Evolutionary conservation across 2,888 invertebrate species (phyloP).

Genomic region (Calameuta pallipes): DNA sequence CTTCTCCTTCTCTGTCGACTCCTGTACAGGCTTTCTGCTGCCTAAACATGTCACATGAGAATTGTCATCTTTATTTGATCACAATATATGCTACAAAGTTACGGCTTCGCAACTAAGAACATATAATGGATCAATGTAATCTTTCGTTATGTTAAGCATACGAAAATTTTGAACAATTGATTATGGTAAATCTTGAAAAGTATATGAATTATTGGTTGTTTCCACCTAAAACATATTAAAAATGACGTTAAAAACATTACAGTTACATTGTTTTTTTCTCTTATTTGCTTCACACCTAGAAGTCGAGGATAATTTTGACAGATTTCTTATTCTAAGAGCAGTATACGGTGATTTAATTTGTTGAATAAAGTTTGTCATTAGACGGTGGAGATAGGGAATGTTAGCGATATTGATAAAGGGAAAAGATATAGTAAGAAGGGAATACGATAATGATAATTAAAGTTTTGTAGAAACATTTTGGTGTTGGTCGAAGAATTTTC

Average conservation of each 20-base stretch:
- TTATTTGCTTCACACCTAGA: not conserved
- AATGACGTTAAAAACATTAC: slow-evolving; percentile 35
- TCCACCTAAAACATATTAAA: slow-evolving; percentile 46
- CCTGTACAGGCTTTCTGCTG: slow-evolving; percentile 54
- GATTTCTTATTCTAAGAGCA: not conserved
- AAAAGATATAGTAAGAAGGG: not conserved
- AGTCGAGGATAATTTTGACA: not conserved
- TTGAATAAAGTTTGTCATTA: not conserved
- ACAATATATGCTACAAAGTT: slow-evolving; percentile 7
- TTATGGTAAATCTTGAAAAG: slow-evolving; percentile 21
- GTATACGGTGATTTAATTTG: not conserved
- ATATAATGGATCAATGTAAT: not conserved
- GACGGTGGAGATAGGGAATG: not conserved
- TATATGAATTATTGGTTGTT: slow-evolving; percentile 24
- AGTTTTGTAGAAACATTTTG: not conserved
- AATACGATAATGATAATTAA: not conserved
- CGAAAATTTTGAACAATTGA: not conserved
- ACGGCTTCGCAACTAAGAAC: slow-evolving; percentile 2
- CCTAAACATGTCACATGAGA: slow-evolving; percentile 56
- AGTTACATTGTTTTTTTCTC: not conserved
- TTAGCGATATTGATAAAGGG: not conserved
- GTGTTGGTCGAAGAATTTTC: not conserved
- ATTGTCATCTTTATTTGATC: slow-evolving; percentile 30
- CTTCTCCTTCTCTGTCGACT: slow-evolving; percentile 43
- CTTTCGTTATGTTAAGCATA: not conserved